Evolutionary conservation across 2,888 invertebrate species (phyloP).

Genomic region (Thumatha senex): DNA sequence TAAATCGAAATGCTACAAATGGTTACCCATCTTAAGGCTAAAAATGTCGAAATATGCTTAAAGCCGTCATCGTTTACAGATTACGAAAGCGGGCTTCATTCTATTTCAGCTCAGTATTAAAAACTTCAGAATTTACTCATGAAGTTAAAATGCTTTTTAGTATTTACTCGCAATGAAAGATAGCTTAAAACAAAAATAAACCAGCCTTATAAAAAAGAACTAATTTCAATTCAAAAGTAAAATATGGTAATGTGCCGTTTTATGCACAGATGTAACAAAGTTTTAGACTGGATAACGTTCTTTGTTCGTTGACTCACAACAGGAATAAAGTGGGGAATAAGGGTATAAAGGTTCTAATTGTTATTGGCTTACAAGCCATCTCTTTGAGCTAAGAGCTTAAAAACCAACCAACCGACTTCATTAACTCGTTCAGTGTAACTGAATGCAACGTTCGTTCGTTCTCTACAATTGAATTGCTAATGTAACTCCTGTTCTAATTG

Average conservation of each 20-base stretch:
- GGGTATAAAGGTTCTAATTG: constrained; percentile 44
- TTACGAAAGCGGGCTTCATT: too few species aligned
- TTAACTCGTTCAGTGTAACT: constrained; percentile 49
- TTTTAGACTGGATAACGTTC: constrained; percentile 27
- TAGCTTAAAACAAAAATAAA: background rate
- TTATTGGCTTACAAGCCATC: constrained; percentile 45
- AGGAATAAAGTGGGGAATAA: constrained; percentile 34
- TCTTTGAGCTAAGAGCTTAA: constrained; percentile 45
- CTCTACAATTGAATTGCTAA: constrained; percentile 76
- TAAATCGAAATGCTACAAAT: too few species aligned
- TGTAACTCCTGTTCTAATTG: constrained; percentile 64
- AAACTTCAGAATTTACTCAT: too few species aligned
- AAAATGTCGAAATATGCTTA: too few species aligned
- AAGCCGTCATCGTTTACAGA: too few species aligned
- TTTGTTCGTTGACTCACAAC: constrained; percentile 30
- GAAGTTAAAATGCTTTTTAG: too few species aligned
- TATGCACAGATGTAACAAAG: constrained; percentile 34
- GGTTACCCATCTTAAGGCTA: too few species aligned
- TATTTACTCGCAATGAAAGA: too few species aligned
- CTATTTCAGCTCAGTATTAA: too few species aligned
- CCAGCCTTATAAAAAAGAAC: background rate
- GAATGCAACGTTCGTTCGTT: constrained; percentile 52
- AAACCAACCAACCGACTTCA: constrained; percentile 54
- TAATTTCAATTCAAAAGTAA: too few species aligned
- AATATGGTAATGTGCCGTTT: constrained; percentile 11